Base-by-base conservation (phyloP, 1,140 invertebrate genomes). In the Bathynomus jamesi region DNA sequence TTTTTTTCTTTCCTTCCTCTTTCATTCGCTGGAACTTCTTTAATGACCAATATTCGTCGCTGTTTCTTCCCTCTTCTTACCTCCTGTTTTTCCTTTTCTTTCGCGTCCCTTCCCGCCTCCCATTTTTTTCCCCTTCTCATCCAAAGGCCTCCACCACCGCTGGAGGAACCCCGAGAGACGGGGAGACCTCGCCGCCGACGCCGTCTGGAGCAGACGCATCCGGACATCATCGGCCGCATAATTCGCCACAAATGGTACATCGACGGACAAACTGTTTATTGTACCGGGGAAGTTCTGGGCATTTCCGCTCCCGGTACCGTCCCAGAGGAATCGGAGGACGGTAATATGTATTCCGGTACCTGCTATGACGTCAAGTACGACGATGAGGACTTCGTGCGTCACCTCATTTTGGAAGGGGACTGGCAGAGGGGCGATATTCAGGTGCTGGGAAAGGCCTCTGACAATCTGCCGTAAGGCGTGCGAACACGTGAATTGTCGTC, bases 171-270 rank as follows among this genome's bases (percentile, higher is more conserved):
- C 4, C 60, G 75, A 5, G 75, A 76, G 69, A 76, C 75, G 21
- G 72, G 75, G 11, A 63, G 75, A 13, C 75, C 72, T 0, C 46
- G 66, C 3, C 72, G 75, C 24, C 72, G 72, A 28, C 30, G 75
- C 8, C 69, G 75, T 13, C 61, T 76, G 69, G 75, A 76, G 32
- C 75, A 73, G 29, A 70, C 70, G 17, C 66, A 73, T 53, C 68
- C 75, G 13, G 75, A 76, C 61, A 46, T 76, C 40, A 71, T 73
- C 27, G 72, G 75, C 0, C 69, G 75, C 17, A 40, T 46, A 17
- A 73, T 76, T 32, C 71, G 75, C 29, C 75, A 76, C 71, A 76
- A 76, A 65, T 76, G 75, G 75, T 71, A 76, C 66, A 76, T 76
- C 28, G 75, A 76, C 31, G 75, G 75, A n/a, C 69, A 76, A 27